phyloP scores from a whole-genome alignment of 2,888 invertebrate species.

The Sminthurides aquaticus region DNA sequence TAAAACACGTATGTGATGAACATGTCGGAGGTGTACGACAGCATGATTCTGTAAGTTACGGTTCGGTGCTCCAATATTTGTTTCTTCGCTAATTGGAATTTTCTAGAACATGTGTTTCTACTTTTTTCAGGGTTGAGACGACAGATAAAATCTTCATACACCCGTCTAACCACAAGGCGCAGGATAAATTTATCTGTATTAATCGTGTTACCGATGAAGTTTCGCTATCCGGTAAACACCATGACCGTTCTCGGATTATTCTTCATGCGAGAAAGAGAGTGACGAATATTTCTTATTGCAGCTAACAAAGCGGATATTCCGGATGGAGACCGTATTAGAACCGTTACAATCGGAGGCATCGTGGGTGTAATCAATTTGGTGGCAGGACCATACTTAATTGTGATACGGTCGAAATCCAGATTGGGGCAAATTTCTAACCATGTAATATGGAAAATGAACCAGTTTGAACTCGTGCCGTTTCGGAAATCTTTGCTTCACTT shows the following conservation, averaged over 20 bases:
- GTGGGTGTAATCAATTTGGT: conserved; percentile 76
- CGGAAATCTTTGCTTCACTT: conserved; percentile 75
- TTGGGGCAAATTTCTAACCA: conserved; percentile 65
- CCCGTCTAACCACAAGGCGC: conserved; percentile 57
- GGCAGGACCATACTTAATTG: conserved; percentile 77
- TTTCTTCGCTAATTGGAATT: conserved; percentile 10
- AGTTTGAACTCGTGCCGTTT: conserved; percentile 78
- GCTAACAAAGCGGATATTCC: conserved; percentile 59
- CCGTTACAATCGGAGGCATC: conserved; percentile 67
- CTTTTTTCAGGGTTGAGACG: conserved; percentile 67
- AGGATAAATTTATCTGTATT: conserved; percentile 70
- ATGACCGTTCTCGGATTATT: neutral
- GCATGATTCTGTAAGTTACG: conserved; percentile 33
- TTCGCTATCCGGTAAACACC: conserved; percentile 57
- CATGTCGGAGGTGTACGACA: conserved; percentile 29
- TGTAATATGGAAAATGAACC: conserved; percentile 68
- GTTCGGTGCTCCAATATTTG: neutral
- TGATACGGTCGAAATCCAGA: conserved; percentile 75
- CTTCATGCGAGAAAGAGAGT: neutral
- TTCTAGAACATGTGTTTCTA: too few relatives aligned
- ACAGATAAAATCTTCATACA: conserved; percentile 83
- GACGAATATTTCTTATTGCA: conserved; percentile 33
- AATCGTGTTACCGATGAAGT: conserved; percentile 72
- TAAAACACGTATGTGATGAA: conserved; percentile 2
- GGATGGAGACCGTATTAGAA: conserved; percentile 53